Percentiles rank a stretch among this genome's conserved stretches.
phyloP scores from a whole-genome alignment of 2,888 invertebrate genomes.

The Sinohyriopsis cumingii region DNA sequence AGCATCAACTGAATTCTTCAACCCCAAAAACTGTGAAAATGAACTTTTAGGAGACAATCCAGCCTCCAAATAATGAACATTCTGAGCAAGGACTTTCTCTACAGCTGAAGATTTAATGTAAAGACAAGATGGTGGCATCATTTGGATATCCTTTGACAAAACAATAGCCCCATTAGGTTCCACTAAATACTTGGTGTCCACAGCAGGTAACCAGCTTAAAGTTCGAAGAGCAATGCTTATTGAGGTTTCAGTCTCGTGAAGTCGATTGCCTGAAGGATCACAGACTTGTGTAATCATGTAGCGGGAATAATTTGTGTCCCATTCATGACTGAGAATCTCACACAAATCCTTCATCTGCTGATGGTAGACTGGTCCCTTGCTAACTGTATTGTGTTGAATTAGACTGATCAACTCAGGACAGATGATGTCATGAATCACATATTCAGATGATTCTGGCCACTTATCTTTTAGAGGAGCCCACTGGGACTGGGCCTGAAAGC shows the following conservation, averaged over 20 bases:
- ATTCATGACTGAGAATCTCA: conserved; percentile 38
- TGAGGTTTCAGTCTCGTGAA: conserved; percentile 42
- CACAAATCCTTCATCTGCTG: conserved; percentile 50
- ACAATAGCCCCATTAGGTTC: not conserved
- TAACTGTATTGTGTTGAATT: conserved; percentile 28
- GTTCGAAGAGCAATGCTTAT: conserved; percentile 49
- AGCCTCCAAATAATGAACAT: conserved; percentile 49
- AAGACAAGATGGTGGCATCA: conserved; percentile 19
- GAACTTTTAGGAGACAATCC: conserved; percentile 26
- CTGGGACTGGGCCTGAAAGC: conserved; percentile 39
- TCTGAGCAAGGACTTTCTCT: conserved; percentile 42
- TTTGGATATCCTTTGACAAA: conserved; percentile 2
- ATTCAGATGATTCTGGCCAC: conserved; percentile 37
- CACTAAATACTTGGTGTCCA: conserved; percentile 17
- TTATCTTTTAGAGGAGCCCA: conserved; percentile 47
- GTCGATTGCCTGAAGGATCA: conserved; percentile 15
- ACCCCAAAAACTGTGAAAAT: conserved; percentile 45
- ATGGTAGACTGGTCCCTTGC: conserved; percentile 6
- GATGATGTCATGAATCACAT: conserved; percentile 43
- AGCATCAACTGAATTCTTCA: conserved; percentile 35
- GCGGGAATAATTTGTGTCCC: conserved; percentile 37
- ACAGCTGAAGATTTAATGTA: conserved; percentile 26
- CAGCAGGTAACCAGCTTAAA: conserved; percentile 54
- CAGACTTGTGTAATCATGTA: conserved; percentile 25
- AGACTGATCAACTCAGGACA: conserved; percentile 56